Evolutionary conservation across 2,113 vertebrate species (phyloP).

Genomic region (Daubentonia madagascariensis): DNA sequence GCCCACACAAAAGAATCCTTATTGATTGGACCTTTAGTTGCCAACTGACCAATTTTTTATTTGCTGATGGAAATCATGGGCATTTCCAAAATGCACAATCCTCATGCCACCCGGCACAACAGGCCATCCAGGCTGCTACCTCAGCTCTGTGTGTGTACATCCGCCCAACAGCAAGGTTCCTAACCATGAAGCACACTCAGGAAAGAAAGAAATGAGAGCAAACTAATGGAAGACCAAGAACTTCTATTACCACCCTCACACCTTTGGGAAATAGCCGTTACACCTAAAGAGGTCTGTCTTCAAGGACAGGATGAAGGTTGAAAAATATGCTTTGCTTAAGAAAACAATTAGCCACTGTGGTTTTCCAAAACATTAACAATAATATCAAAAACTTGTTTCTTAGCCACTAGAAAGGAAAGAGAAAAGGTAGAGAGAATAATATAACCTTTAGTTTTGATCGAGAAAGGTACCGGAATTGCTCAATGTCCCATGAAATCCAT

Average conservation of each 20-base stretch:
- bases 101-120: neutral
- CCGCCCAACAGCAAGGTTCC: neutral
- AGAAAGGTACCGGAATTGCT: slow-evolving; percentile 71
- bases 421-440: slow-evolving; percentile 47
- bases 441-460: slow-evolving; percentile 66
- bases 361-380: slow-evolving; percentile 49
- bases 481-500: slow-evolving; percentile 64
- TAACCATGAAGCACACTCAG: neutral
- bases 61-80: slow-evolving; percentile 51
- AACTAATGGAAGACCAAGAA: neutral
- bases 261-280: neutral
- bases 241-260: too few species aligned
- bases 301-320: slow-evolving; percentile 18
- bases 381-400: slow-evolving; percentile 41
- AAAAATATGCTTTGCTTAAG: neutral
- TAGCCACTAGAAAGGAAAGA: slow-evolving; percentile 27
- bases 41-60: slow-evolving; percentile 20
- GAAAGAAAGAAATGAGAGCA: neutral
- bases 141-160: neutral
- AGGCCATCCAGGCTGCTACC: neutral
- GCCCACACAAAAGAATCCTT: slow-evolving; percentile 64
- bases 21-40: slow-evolving; percentile 39
- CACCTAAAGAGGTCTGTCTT: neutral
- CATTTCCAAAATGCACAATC: slow-evolving; percentile 18
- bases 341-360: slow-evolving; percentile 10